Percentiles rank a stretch among this genome's conserved stretches.
Conservation (phyloP, 1,140 invertebrate species). For the Sweltsa coloradensis region DNA sequence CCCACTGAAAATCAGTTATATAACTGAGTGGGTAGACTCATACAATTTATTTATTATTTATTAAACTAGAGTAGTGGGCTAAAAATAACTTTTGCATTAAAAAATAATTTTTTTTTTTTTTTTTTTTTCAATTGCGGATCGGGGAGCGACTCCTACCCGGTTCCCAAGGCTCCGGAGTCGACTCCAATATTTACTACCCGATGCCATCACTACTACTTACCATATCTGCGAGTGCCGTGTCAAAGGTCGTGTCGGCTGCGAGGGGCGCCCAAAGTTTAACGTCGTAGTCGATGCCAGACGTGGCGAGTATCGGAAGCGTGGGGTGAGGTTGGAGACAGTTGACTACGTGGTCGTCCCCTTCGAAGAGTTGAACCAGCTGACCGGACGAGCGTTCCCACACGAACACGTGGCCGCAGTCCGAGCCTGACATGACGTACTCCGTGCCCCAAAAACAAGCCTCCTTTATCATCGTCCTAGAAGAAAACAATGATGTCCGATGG, state of each 20-base stretch:
- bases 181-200: no score
- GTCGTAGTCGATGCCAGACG: conserved; percentile 84
- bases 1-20: no score
- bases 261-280: conserved; percentile 76
- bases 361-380: conserved; percentile 59
- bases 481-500: conserved; percentile 37
- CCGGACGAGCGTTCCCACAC: conserved; percentile 49
- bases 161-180: no score
- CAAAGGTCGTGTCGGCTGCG: conserved; percentile 43
- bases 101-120: no score
- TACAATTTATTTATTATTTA: no score
- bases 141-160: no score
- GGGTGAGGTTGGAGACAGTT: conserved; percentile 83
- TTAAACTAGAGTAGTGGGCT: no score
- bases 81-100: no score
- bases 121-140: no score
- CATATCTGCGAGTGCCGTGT: conserved; percentile 51
- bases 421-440: conserved; percentile 70
- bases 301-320: conserved; percentile 63
- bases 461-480: conserved; percentile 74
- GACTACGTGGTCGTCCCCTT: conserved; percentile 77
- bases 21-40: no score
- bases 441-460: conserved; percentile 83
- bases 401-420: conserved; percentile 74
- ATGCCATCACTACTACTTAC: no score